A percentile compares a stretch with the other conserved stretches of the same genome.
These are phyloP conservation scores for Meteorus cinctellus DNA, from an alignment of 2,888 invertebrate species.

Conservation along the genomic window DNA sequence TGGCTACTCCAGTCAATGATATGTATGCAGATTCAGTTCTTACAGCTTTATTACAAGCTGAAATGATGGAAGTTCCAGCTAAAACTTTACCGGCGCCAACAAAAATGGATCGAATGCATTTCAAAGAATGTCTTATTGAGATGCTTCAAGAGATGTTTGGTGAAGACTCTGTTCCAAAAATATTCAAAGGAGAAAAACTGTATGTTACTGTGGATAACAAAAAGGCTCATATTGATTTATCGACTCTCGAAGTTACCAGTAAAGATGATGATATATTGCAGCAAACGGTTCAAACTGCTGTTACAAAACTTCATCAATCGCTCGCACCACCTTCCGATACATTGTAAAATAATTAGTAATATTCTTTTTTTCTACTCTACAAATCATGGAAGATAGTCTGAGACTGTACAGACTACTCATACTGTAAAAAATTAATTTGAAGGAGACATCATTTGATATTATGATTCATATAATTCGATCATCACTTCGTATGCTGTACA, in stretches of 20 bases:
- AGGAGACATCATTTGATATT: neutral
- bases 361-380: neutral
- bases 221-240: conserved; percentile 88
- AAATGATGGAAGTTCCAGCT: conserved; percentile 79
- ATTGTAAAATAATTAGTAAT: conserved; percentile 49
- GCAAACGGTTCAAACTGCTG: conserved; percentile 89
- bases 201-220: conserved; percentile 90
- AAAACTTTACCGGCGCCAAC: conserved; percentile 78
- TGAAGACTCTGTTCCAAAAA: conserved; percentile 92
- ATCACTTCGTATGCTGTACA: neutral
- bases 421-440: neutral
- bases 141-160: conserved; percentile 97
- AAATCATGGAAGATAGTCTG: neutral
- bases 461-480: neutral
- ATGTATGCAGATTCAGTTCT: conserved; percentile 98
- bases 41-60: conserved; percentile 90
- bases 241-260: conserved; percentile 87
- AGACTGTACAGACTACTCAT: neutral
- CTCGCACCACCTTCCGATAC: conserved; percentile 78
- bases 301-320: conserved; percentile 88
- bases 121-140: conserved; percentile 92
- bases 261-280: conserved; percentile 86
- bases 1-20: conserved; percentile 95
- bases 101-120: conserved; percentile 92
- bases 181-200: conserved; percentile 92